phyloP scores from a whole-genome alignment of 2,113 vertebrate species.

The Noctilio leporinus region DNA sequence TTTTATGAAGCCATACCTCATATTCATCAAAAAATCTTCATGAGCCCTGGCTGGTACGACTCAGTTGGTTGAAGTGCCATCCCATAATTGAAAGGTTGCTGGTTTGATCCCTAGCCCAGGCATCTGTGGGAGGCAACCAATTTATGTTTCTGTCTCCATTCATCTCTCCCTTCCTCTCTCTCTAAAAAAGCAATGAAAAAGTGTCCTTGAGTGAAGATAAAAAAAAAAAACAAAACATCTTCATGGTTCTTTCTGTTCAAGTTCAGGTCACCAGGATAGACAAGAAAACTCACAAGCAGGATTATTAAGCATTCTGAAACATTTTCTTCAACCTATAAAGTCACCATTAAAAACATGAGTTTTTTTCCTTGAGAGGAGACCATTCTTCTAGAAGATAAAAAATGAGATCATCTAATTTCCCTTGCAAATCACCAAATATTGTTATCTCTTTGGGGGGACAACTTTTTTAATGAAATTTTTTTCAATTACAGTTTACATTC shows the following conservation, averaged over 20 bases:
- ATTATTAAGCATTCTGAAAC: constrained; percentile 91
- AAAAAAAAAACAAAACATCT: too few relatives aligned
- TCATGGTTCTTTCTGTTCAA: constrained; percentile 96
- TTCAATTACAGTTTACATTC: neutral
- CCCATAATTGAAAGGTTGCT: too few relatives aligned
- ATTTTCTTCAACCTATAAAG: constrained; percentile 94
- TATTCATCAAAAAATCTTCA: constrained; percentile 83
- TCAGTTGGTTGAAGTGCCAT: too few relatives aligned
- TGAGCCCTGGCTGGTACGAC: constrained; percentile 69
- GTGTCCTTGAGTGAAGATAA: neutral
- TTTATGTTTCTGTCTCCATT: too few relatives aligned
- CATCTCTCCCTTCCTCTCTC: too few relatives aligned
- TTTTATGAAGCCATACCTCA: constrained; percentile 96
- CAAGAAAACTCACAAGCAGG: constrained; percentile 89
- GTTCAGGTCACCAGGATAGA: constrained; percentile 91
- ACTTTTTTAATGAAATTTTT: neutral
- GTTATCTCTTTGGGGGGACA: constrained; percentile 89
- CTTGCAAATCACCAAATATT: constrained; percentile 80
- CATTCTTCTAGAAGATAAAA: constrained; percentile 81
- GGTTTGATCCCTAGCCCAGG: too few relatives aligned
- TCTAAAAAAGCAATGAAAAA: too few relatives aligned
- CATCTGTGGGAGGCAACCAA: too few relatives aligned
- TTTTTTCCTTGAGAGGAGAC: constrained; percentile 90
- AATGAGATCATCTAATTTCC: neutral
- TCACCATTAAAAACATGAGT: constrained; percentile 95